Evolutionary conservation across 2,888 invertebrate genomes (phyloP), one percentile per base, ranked within the genome.

Genomic region (Nomada lathburiana): DNA sequence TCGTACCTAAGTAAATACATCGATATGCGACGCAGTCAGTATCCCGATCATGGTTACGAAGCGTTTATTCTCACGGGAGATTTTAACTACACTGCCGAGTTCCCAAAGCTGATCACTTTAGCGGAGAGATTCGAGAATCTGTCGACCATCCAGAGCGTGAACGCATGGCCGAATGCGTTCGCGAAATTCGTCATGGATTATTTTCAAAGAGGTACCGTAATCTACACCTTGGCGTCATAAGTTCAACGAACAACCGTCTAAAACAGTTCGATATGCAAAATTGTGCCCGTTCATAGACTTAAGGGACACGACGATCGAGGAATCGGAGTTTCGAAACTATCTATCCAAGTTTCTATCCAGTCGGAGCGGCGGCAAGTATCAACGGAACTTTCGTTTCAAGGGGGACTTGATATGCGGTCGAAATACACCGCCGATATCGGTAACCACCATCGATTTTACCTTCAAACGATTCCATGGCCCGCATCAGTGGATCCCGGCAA

Each of bases 281-380:
- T 47, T 9, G 20, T 36, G 26, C 0, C 44, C 20, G 62, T n/a
- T 76, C 90, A 90, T 84, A 95, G 96, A 96, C 91, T 88, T 95
- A 16, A 94, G 94, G 59, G 89, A 92, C 10, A 91, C 95, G 20
- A 89, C 88, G 1, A 76, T 96, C 52, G 92, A 95, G 3, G 95
- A 96, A 47, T 90, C 92, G 0, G 95, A 96, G 55, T 97, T 97
- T 92, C 94, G 95, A 64, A 90, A 93, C 29, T 96, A 96, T 90
- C 93, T 97, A 79, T 96, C 97, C 0, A 96, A 96, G 90, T 97
- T 97, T 93, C 92, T 97, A 36, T 96, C 95, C 88, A 97, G 97
- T 90, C 95, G 96, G 0, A 92, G 94, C 63, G 96, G 97, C 36
- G 96, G 97, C 9, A 95, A 95, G 89, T 97, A 95, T 94, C 96